phyloP scores from a whole-genome alignment of 2,888 invertebrate genomes.

The Panopea generosa region DNA sequence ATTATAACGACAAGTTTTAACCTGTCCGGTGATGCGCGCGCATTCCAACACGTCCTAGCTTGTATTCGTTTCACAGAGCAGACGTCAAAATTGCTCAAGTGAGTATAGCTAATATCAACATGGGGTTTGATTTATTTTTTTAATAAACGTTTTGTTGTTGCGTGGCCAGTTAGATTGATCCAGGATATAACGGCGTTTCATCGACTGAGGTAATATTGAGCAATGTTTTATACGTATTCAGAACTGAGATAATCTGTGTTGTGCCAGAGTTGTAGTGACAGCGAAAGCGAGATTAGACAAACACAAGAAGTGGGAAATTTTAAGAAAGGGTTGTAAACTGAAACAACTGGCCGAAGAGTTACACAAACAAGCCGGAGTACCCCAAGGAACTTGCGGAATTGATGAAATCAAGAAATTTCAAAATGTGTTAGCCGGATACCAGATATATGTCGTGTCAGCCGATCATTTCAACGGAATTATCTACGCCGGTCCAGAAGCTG shows the following conservation, averaged over 20 bases:
- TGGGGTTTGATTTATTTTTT: too few relatives aligned
- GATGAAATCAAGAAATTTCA: slow-evolving; percentile 52
- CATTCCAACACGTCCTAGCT: too few relatives aligned
- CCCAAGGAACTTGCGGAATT: slow-evolving; percentile 30
- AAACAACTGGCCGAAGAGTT: slow-evolving; percentile 28
- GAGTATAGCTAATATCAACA: too few relatives aligned
- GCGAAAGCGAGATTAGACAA: slow-evolving; percentile 46
- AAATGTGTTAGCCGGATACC: slow-evolving; percentile 29
- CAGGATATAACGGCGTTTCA: too few relatives aligned
- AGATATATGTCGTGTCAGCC: slow-evolving; percentile 39
- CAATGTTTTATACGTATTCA: slow-evolving; percentile 41
- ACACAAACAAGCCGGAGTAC: slow-evolving; percentile 25
- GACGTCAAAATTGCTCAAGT: too few relatives aligned
- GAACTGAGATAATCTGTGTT: slow-evolving; percentile 36
- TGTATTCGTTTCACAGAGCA: too few relatives aligned
- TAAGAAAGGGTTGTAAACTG: slow-evolving; percentile 20
- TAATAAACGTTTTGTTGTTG: too few relatives aligned
- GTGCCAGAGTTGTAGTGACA: slow-evolving; percentile 52
- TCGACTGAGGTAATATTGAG: too few relatives aligned
- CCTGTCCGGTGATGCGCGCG: too few relatives aligned
- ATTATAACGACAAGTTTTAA: too few relatives aligned
- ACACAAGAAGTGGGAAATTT: slow-evolving; percentile 40
- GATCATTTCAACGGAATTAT: slow-evolving; percentile 49
- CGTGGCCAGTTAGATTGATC: too few relatives aligned
- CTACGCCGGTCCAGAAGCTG: slow-evolving; percentile 38